Percentiles rank a stretch among this genome's conserved stretches.
These are phyloP conservation scores for Rhabdomys pumilio DNA, from an alignment of 2,797 vertebrate species.

Conservation along the genomic window DNA sequence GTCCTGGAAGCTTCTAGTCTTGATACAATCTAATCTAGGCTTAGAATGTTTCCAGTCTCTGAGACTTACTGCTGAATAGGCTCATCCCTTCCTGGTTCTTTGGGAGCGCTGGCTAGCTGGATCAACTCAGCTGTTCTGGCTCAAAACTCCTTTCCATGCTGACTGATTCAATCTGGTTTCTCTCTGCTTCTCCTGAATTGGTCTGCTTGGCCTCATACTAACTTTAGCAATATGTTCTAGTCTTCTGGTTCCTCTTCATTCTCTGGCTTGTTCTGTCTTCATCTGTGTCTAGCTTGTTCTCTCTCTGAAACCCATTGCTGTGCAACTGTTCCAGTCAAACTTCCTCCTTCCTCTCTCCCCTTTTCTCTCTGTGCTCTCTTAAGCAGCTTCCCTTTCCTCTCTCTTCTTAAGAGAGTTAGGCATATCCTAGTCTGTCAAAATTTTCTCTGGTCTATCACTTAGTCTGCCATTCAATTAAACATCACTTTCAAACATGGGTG, in stretches of 20 bases:
- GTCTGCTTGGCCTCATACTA: not conserved
- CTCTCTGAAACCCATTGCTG: not conserved
- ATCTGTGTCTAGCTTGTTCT: not conserved
- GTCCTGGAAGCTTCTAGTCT: too few relatives aligned
- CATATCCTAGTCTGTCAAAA: not conserved
- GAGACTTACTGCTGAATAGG: too few relatives aligned
- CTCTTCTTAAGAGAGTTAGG: not conserved
- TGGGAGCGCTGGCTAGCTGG: too few relatives aligned
- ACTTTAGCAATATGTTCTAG: not conserved
- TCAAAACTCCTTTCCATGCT: not conserved
- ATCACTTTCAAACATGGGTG: not conserved
- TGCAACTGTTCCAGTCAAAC: not conserved
- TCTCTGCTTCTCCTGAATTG: too few relatives aligned
- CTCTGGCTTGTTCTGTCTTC: not conserved
- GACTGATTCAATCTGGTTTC: not conserved
- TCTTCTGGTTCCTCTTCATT: not conserved
- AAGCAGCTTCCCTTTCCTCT: not conserved
- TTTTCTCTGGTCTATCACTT: not conserved
- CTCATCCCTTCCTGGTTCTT: not conserved
- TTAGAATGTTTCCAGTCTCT: too few relatives aligned
- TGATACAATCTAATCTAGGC: too few relatives aligned
- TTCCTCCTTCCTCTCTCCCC: not conserved
- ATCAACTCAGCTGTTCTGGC: not conserved
- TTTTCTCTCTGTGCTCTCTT: not conserved
- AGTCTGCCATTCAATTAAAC: not conserved